These are phyloP conservation scores for Phocoena sinus DNA, from an alignment of 2,113 vertebrate species.

Conservation along the genomic window DNA sequence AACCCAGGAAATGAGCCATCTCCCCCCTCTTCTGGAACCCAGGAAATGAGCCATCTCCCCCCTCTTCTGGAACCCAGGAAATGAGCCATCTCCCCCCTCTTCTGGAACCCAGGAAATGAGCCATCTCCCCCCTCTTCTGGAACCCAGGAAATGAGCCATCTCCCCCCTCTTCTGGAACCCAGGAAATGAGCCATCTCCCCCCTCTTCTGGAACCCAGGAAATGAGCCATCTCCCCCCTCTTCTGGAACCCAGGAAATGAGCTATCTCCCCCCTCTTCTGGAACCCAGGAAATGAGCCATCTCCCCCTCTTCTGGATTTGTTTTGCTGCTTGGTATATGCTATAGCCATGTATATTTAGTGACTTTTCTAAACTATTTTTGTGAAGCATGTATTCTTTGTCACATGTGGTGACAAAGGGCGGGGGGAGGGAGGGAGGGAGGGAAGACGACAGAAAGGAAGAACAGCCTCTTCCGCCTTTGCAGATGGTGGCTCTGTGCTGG, in stretches of 20 bases:
- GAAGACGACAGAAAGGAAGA: not conserved
- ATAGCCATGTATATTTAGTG: not conserved
- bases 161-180: too few relatives aligned
- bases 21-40: not conserved
- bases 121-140: too few relatives aligned
- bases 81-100: not conserved
- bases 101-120: not conserved
- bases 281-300: not conserved
- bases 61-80: not conserved
- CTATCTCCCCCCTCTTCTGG: not conserved
- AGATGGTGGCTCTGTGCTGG: not conserved
- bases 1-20: not conserved
- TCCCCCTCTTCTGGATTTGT: not conserved
- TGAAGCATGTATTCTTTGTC: not conserved
- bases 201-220: not conserved
- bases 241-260: not conserved
- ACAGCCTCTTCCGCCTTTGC: too few relatives aligned
- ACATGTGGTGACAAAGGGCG: rapidly evolving
- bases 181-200: not conserved
- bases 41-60: not conserved
- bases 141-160: too few relatives aligned
- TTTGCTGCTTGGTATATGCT: not conserved
- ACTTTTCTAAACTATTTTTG: not conserved
- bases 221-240: not conserved
- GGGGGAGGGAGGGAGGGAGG: not conserved